These are phyloP conservation scores for Myanophis thanlyinensis DNA, from an alignment of 2,113 vertebrate genomes.

Conservation along the genomic window DNA sequence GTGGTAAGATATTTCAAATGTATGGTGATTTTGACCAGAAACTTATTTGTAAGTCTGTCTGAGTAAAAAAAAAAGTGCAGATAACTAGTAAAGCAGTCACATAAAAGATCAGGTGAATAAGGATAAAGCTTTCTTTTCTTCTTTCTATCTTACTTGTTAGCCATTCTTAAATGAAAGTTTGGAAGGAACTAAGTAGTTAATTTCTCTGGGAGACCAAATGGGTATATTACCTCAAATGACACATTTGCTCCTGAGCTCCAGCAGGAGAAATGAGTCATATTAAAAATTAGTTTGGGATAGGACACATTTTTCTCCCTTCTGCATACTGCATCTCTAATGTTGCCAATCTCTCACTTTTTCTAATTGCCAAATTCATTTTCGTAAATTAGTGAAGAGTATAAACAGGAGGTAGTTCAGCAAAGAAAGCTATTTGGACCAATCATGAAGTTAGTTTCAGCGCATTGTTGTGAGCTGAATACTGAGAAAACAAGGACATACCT, in stretches of 20 bases:
- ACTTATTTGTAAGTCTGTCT: not conserved
- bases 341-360: slow-evolving; percentile 43
- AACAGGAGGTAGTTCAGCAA: slow-evolving; percentile 20
- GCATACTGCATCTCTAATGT: slow-evolving; percentile 21
- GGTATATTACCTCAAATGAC: slow-evolving; percentile 60
- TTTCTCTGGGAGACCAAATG: slow-evolving; percentile 56
- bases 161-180: slow-evolving; percentile 11
- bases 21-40: not conserved
- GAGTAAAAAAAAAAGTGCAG: not conserved
- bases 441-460: not conserved
- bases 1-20: not conserved
- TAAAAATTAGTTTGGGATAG: slow-evolving; percentile 66
- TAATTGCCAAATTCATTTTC: slow-evolving; percentile 57
- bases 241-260: slow-evolving; percentile 52
- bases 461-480: slow-evolving; percentile 24
- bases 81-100: not conserved
- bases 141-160: slow-evolving; percentile 32
- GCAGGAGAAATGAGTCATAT: slow-evolving; percentile 53
- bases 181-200: slow-evolving; percentile 25
- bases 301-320: slow-evolving; percentile 38
- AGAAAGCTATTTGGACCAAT: not conserved
- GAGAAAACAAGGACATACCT: not conserved
- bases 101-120: not conserved
- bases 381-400: slow-evolving; percentile 33
- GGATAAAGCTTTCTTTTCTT: not conserved